These are phyloP conservation scores for Tolmerus cingulatus DNA, from an alignment of 2,888 invertebrate genomes.

Conservation along the genomic window DNA sequence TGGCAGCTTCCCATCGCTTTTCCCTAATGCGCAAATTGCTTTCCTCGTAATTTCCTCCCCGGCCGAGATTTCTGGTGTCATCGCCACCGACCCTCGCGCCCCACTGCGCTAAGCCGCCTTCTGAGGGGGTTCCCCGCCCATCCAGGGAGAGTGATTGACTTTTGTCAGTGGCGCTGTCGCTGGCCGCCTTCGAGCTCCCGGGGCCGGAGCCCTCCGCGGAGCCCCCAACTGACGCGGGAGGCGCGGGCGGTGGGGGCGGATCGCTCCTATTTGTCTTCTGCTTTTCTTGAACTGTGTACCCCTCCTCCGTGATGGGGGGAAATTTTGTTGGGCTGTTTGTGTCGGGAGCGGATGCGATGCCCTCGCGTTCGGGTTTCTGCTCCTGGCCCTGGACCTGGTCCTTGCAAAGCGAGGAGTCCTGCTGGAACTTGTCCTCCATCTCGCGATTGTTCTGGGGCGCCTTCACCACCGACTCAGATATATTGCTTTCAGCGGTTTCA, in stretches of 20 bases:
- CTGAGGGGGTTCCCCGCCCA: background rate
- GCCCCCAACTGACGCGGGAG: background rate
- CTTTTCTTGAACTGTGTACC: constrained; percentile 20
- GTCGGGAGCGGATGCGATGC: constrained; percentile 13
- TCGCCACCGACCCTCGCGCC: constrained; percentile 1
- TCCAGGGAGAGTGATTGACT: constrained; percentile 2
- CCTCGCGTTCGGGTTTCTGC: background rate
- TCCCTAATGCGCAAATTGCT: constrained; percentile 38
- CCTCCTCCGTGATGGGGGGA: background rate
- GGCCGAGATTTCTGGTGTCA: background rate
- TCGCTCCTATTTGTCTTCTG: constrained; percentile 13
- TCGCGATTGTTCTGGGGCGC: background rate
- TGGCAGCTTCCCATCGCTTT: constrained; percentile 1
- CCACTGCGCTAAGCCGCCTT: background rate
- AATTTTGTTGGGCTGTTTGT: constrained; percentile 6
- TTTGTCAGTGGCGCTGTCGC: constrained; percentile 5
- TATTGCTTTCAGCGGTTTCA: constrained; percentile 45
- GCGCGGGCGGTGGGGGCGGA: background rate
- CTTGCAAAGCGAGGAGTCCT: background rate
- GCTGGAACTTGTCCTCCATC: background rate
- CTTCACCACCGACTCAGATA: constrained; percentile 17
- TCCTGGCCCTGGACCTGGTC: background rate
- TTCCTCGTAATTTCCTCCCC: constrained; percentile 38
- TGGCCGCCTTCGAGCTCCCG: background rate
- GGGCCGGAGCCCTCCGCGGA: background rate